Conservation (phyloP, 2,888 invertebrate genomes). For the Nyleta sp. region DNA sequence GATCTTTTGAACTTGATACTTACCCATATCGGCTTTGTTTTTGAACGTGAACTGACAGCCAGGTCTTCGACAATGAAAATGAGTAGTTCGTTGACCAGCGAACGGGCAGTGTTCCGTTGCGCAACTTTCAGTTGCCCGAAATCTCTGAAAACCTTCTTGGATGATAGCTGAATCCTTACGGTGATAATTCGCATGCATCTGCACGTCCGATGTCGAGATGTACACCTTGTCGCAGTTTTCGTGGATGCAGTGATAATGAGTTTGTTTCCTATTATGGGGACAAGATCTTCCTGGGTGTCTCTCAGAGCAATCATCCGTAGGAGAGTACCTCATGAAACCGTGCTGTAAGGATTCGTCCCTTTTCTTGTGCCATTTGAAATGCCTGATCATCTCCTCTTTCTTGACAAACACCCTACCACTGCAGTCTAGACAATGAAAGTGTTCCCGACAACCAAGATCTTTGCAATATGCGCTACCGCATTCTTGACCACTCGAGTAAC, state of each 20-base stretch:
- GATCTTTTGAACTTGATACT: constrained; percentile 76
- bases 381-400: constrained; percentile 99
- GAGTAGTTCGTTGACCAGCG: constrained; percentile 97
- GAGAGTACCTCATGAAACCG: constrained; percentile 97
- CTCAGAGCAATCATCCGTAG: constrained; percentile 96
- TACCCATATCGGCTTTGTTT: constrained; percentile 99
- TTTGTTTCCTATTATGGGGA: constrained; percentile 96
- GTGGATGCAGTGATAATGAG: constrained; percentile 98
- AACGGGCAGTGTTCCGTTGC: constrained; percentile 95
- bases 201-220: constrained; percentile 99
- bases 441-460: constrained; percentile 95
- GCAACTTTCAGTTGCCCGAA: constrained; percentile 98
- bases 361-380: constrained; percentile 99
- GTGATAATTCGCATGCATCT: constrained; percentile 99
- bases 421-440: constrained; percentile 96
- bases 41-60: constrained; percentile 98
- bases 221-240: constrained; percentile 97
- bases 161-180: constrained; percentile 98
- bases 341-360: constrained; percentile 97
- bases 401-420: constrained; percentile 95
- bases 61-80: constrained; percentile 96
- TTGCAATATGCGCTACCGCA: constrained; percentile 94
- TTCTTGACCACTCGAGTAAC: constrained; percentile 91
- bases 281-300: constrained; percentile 89
- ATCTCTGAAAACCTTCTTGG: constrained; percentile 98